Evolutionary conservation across 2,888 invertebrate genomes (phyloP), one percentile per base, ranked within the genome.

Genomic region (Pristionchus fissidentatus): DNA sequence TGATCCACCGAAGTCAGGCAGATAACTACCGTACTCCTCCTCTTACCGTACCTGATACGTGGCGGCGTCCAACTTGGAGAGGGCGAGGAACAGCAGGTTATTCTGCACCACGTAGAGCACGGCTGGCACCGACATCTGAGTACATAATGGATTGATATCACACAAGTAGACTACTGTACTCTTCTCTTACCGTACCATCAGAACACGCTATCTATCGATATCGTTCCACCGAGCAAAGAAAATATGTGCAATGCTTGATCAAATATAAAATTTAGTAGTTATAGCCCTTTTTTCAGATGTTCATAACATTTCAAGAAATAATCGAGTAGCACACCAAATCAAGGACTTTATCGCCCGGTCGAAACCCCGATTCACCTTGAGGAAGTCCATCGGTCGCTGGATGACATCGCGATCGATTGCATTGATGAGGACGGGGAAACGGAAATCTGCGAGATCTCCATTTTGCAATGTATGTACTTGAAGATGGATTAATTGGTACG

Each of bases 61-160:
- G 32, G 94, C 94, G 8, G 94, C 94, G 89, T 94, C 93, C 32
- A 94, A 88, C 85, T 93, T 92, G 26, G 93, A 92, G 26, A 94
- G 88, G 3, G 94, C 94, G 35, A 94, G 85, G 87, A 93, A 94
- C 78, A 94, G 91, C 60, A 94, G 89, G 90, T 94, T 94, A 90
- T 94, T 94, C 88, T 94, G 94, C 10, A 94, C 86, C 22, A 93
- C 93, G 88, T 94, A 94, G 55, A 93, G 88, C 13, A 92, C 88
- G 8, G 93, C 93, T 1, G 93, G 93, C 15, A 93, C 89, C 35
- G 93, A 85, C 5, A 93, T 90, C 87, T 88, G 66, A 43, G 84
- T 57, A 15, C 38, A n/a, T 5, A 29, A 62, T 7, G 62, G 3
- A 41, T 41, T 8, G 7, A 4, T 3, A 43, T 35, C 4, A 55